Percentiles rank a stretch among this genome's conserved stretches.
Evolutionary conservation across 2,797 vertebrate species (phyloP).

Genomic region (Linurgus olivaceus): DNA sequence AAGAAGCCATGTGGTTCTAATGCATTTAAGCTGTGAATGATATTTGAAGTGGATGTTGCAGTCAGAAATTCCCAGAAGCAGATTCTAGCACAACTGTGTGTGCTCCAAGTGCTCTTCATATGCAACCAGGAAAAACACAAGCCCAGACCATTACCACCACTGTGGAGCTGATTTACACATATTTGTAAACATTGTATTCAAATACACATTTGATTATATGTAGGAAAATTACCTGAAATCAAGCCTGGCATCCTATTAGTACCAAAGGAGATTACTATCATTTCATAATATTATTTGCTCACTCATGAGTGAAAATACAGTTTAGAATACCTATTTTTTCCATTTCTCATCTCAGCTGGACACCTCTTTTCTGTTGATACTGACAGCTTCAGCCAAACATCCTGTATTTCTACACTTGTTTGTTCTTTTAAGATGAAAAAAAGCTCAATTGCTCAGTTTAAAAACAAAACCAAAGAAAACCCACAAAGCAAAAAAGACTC

Average conservation of each 20-base stretch:
- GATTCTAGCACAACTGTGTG: not conserved
- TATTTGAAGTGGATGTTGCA: not conserved
- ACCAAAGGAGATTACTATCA: not conserved
- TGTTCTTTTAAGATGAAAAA: not conserved
- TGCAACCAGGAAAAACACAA: not conserved
- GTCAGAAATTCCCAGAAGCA: conserved; percentile 36
- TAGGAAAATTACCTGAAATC: not conserved
- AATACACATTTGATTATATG: not conserved
- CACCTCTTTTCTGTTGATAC: not conserved
- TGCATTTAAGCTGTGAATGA: conserved; percentile 31
- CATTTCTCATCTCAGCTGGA: not conserved
- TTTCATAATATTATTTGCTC: not conserved
- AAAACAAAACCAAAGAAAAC: not conserved
- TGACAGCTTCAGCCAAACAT: not conserved
- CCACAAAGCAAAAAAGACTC: not conserved
- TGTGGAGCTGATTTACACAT: not conserved
- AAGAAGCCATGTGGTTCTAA: conserved; percentile 45
- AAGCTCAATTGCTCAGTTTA: not conserved
- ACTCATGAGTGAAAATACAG: not conserved
- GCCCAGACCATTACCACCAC: not conserved
- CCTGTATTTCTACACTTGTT: not conserved
- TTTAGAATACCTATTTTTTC: not conserved
- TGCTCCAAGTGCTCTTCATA: not conserved
- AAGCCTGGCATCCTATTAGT: not conserved
- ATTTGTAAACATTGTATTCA: not conserved